Percentiles rank a stretch among this genome's conserved stretches.
These are phyloP conservation scores for Lithophane socia DNA, from an alignment of 2,888 invertebrate species.

Conservation along the genomic window DNA sequence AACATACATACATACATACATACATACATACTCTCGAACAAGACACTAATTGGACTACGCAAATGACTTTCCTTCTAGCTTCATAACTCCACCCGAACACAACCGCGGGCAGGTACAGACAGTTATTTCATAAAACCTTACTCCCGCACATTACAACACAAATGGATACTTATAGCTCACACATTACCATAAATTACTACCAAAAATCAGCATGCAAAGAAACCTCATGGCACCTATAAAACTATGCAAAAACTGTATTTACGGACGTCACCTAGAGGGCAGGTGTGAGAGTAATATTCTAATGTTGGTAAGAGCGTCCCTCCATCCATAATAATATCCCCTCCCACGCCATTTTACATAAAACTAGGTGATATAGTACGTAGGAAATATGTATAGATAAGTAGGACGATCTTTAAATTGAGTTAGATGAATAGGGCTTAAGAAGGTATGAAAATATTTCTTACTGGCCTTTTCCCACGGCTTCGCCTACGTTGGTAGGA, in stretches of 20 bases:
- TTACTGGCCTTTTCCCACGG: too few relatives aligned
- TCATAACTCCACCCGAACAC: not conserved
- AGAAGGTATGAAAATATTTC: not conserved
- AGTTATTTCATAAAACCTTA: not conserved
- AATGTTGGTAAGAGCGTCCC: constrained; percentile 85
- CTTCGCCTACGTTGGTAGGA: not conserved
- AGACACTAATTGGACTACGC: not conserved
- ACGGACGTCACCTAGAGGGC: constrained; percentile 77
- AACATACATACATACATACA: too few relatives aligned
- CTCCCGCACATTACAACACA: not conserved
- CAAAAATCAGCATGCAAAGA: constrained; percentile 74
- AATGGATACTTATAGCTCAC: constrained; percentile 19
- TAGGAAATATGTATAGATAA: constrained; percentile 32
- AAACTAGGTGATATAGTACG: constrained; percentile 71
- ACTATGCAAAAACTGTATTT: constrained; percentile 83
- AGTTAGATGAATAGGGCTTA: constrained; percentile 25
- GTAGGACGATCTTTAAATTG: constrained; percentile 31
- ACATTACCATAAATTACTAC: constrained; percentile 59
- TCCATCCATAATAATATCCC: constrained; percentile 86
- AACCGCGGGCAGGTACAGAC: not conserved
- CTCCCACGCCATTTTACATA: constrained; percentile 72
- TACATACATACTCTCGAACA: too few relatives aligned
- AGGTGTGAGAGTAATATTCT: constrained; percentile 87
- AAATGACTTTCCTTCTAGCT: not conserved
- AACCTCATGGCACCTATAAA: constrained; percentile 75